These are phyloP conservation scores for Xenopus laevis DNA, from an alignment of 2,113 vertebrate species.

Conservation along the genomic window DNA sequence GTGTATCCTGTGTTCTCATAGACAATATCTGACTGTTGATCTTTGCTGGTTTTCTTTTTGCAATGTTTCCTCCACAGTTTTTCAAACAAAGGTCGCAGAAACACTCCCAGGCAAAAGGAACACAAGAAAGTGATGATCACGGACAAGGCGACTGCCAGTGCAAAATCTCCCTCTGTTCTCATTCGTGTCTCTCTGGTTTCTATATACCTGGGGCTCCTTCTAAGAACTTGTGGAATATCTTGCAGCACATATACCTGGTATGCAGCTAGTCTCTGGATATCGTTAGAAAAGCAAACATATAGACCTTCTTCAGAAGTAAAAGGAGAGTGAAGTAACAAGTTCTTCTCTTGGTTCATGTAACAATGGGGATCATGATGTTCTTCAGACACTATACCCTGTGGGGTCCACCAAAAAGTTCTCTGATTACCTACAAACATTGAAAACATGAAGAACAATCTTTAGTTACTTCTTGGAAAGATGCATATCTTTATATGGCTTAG, in stretches of 20 bases:
- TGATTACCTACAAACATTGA: slow-evolving; percentile 52
- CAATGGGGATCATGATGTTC: slow-evolving; percentile 39
- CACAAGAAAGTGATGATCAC: slow-evolving; percentile 78
- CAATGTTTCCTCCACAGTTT: slow-evolving; percentile 58
- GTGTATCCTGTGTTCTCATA: slow-evolving; percentile 73
- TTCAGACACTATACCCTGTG: slow-evolving; percentile 55
- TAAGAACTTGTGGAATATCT: not conserved
- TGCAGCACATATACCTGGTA: slow-evolving; percentile 58
- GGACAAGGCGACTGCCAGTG: slow-evolving; percentile 74
- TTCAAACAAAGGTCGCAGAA: slow-evolving; percentile 73
- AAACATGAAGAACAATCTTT: not conserved
- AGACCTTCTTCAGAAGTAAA: slow-evolving; percentile 54
- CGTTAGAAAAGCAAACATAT: slow-evolving; percentile 57
- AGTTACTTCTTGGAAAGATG: not conserved
- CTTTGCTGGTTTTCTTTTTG: slow-evolving; percentile 46
- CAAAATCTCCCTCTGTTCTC: slow-evolving; percentile 51
- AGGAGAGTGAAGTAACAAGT: slow-evolving; percentile 54
- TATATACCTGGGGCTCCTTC: slow-evolving; percentile 44
- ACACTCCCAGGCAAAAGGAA: slow-evolving; percentile 79
- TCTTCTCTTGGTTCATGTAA: slow-evolving; percentile 37
- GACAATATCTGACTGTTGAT: not conserved
- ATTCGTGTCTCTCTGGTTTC: not conserved
- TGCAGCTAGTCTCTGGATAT: slow-evolving; percentile 48
- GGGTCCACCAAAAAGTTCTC: slow-evolving; percentile 62
- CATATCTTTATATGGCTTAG: too few species aligned